A percentile compares a stretch with the other conserved stretches of the same genome.
Evolutionary conservation across 2,113 vertebrate genomes (phyloP).

Genomic region (Ammodytes dubius): DNA sequence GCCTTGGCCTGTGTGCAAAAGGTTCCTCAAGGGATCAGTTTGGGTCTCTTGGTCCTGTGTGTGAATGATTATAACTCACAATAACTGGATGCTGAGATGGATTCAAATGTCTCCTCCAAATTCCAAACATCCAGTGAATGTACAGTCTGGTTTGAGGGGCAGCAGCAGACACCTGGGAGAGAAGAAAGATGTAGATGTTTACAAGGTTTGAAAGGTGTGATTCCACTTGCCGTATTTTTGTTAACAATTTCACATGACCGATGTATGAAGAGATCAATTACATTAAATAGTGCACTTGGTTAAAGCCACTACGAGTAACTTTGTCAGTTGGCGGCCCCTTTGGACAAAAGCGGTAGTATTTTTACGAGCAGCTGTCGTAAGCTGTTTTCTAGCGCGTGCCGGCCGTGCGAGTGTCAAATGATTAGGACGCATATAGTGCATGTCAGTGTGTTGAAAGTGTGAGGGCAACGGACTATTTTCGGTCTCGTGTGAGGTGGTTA

Average conservation of each 20-base stretch:
- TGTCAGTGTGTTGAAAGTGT: no score
- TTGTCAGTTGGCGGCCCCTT: no score
- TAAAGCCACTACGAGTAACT: no score
- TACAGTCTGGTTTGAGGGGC: conserved; percentile 9
- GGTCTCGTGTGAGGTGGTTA: no score
- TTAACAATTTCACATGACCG: no score
- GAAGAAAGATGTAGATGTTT: conserved; percentile 49
- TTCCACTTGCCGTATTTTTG: neutral
- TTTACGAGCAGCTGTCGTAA: no score
- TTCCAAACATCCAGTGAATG: conserved; percentile 22
- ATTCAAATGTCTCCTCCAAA: conserved; percentile 26
- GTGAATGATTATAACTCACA: conserved; percentile 21
- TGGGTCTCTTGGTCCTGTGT: conserved; percentile 25
- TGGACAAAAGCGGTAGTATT: no score
- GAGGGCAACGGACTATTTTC: no score
- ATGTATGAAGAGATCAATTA: neutral
- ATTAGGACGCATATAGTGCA: no score
- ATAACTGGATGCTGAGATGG: neutral
- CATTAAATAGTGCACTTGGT: no score
- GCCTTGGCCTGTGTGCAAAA: neutral
- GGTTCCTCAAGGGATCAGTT: conserved; percentile 26
- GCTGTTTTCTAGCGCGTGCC: no score
- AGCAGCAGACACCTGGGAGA: conserved; percentile 70
- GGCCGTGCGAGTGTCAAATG: no score
- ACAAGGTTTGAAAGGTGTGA: neutral